These are phyloP conservation scores for Cyprinodon variegatus DNA, from an alignment of 2,113 vertebrate genomes.

Conservation along the genomic window DNA sequence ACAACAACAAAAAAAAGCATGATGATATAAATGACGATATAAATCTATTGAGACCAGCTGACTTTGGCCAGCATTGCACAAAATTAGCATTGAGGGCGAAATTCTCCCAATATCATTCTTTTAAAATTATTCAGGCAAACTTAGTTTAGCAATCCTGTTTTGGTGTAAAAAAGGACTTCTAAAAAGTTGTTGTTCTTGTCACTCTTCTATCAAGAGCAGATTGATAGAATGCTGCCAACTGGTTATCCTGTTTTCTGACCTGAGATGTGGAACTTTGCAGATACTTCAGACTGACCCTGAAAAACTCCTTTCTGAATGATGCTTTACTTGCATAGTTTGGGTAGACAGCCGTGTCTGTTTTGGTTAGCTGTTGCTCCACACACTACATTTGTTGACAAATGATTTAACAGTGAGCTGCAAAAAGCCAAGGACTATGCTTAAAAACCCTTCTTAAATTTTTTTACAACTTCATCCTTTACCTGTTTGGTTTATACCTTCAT, in stretches of 20 bases:
- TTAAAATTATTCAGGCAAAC: too few species aligned
- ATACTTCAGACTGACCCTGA: background rate
- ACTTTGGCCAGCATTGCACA: background rate
- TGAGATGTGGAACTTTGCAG: background rate
- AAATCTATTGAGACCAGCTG: background rate
- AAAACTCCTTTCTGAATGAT: background rate
- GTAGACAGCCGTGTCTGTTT: background rate
- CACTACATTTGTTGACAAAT: too few species aligned
- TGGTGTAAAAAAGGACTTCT: too few species aligned
- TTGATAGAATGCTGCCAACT: background rate
- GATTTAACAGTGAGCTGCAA: background rate
- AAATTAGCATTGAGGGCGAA: background rate
- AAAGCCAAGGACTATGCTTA: background rate
- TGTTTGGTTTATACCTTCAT: too few species aligned
- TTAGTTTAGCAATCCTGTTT: too few species aligned
- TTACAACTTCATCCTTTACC: too few species aligned
- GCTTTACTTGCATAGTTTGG: background rate
- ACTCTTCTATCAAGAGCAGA: background rate
- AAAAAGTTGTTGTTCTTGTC: background rate
- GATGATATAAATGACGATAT: background rate
- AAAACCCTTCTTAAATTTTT: too few species aligned
- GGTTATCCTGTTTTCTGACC: background rate
- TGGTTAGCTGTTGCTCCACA: background rate
- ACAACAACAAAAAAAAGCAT: too few species aligned
- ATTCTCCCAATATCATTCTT: background rate